Percentiles rank a stretch among this genome's conserved stretches.
phyloP scores from a whole-genome alignment of 2,113 vertebrate species.

The Hypocryptadius cinnamomeus region DNA sequence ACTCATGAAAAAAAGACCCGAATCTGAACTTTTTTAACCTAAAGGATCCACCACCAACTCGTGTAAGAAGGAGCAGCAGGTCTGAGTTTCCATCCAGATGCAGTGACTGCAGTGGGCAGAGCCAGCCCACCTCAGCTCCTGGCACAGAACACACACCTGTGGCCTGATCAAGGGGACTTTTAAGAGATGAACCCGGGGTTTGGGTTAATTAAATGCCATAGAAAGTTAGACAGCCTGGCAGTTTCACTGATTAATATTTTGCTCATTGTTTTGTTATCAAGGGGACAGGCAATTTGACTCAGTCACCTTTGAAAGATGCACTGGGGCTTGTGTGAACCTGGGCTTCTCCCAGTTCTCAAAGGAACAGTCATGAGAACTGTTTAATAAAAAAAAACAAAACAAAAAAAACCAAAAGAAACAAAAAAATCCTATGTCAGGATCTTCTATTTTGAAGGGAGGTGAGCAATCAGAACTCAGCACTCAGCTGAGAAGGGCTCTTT shows the following conservation, averaged over 20 bases:
- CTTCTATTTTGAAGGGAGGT: slow-evolving; percentile 21
- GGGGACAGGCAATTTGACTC: not conserved
- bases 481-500: slow-evolving; percentile 5
- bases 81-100: fast-evolving
- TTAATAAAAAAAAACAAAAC: not conserved
- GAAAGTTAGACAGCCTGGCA: not conserved
- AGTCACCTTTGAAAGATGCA: not conserved
- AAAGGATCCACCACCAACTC: not conserved
- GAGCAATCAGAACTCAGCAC: not conserved
- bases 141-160: not conserved
- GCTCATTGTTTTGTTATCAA: not conserved
- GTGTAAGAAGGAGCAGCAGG: not conserved
- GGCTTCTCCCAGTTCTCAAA: not conserved
- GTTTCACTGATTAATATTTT: not conserved
- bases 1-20: not conserved
- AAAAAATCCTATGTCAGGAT: not conserved
- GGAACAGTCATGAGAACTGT: not conserved
- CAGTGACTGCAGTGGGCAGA: not conserved
- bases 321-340: not conserved
- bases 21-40: not conserved
- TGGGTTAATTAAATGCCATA: not conserved
- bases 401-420: not conserved
- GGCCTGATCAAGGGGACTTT: not conserved
- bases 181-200: not conserved
- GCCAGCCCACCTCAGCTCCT: not conserved